Base-by-base conservation (phyloP, 1,140 invertebrate species). In the Chelonus insularis region DNA sequence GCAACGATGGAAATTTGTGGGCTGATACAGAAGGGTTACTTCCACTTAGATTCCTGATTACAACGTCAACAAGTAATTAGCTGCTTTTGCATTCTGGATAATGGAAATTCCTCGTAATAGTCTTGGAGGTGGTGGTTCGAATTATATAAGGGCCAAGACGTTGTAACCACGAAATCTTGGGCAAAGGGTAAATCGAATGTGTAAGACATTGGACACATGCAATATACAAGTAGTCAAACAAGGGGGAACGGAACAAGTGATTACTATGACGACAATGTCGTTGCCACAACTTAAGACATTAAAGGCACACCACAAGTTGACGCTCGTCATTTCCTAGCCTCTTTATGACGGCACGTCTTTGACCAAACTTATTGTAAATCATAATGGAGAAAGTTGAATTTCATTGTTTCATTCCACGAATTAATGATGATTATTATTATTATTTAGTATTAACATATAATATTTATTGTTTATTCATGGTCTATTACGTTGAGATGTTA, bases 301-400 rank as follows among this genome's bases (percentile, higher is more conserved):
- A 25, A 48, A 23, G 23, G 45, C 45, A 23, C 16, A 43, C 41
- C 41, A 18, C 41, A 43, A 43, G 8, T 43, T 43, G 41, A 16
- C 41, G 41, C 16, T 43, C 1, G 41, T 43, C 8, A 43, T 43
- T 43, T 43, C 3, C n/a, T 2, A 16, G 6, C 12, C 4, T 2
- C 7, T 5, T 16, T 8, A 16, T 43, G 41, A 16, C 1, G 11
- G n/a, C 8, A 20, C 43, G 14, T 45, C 37, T 12, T 12, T 14
- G 14, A 12, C 3, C n/a, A 39, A 39, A 39, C 37, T 14, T 9
- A n/a, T 37, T 37, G 25, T 7, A 29, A 29, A n/a, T 48, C 4
- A 32, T 20, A 58, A 23, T 14, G 52, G 58, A 32, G 50, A 60
- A 23, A 45, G 37, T 41, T n/a, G n/a, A n/a, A n/a, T n/a, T n/a